Evolutionary conservation across 2,888 invertebrate species (phyloP).

Genomic region (Tiliacea aurago): DNA sequence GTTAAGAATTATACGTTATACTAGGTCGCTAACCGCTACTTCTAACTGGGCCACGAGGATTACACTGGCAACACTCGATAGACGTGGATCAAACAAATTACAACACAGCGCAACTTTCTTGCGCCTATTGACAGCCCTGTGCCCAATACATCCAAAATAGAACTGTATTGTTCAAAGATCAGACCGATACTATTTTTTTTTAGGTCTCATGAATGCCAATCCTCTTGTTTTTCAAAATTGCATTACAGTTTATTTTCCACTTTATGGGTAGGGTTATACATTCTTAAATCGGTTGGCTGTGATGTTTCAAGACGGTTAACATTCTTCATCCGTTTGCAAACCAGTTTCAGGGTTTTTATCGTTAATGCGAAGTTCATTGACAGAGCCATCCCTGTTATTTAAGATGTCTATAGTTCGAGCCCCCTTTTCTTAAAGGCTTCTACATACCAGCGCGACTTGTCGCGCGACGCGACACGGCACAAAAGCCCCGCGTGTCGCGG

Average conservation of each 20-base stretch:
- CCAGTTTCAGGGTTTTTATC: constrained; percentile 63
- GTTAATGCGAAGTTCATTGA: constrained; percentile 65
- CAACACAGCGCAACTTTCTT: constrained; percentile 35
- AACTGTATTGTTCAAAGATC: constrained; percentile 7
- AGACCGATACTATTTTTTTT: constrained; percentile 28
- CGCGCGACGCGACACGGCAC: too few relatives aligned
- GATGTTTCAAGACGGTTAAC: constrained; percentile 48
- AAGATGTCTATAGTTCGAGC: constrained; percentile 4
- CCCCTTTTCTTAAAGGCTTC: not conserved
- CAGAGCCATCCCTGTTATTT: constrained; percentile 42
- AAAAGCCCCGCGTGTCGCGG: too few relatives aligned
- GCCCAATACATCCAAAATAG: constrained; percentile 17
- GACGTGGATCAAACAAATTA: constrained; percentile 40
- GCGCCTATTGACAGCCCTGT: constrained; percentile 18
- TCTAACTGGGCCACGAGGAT: constrained; percentile 48
- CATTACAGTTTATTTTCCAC: constrained; percentile 13
- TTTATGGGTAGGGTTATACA: constrained; percentile 16
- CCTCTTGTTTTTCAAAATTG: constrained; percentile 13
- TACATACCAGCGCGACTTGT: too few relatives aligned
- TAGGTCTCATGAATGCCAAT: constrained; percentile 8
- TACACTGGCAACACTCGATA: constrained; percentile 33
- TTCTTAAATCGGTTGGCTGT: constrained; percentile 21
- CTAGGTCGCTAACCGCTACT: constrained; percentile 45
- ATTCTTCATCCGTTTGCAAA: constrained; percentile 65
- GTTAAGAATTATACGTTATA: constrained; percentile 42